Conservation (phyloP, 64 coral and sea anemone species). For the Montipora cactus region DNA sequence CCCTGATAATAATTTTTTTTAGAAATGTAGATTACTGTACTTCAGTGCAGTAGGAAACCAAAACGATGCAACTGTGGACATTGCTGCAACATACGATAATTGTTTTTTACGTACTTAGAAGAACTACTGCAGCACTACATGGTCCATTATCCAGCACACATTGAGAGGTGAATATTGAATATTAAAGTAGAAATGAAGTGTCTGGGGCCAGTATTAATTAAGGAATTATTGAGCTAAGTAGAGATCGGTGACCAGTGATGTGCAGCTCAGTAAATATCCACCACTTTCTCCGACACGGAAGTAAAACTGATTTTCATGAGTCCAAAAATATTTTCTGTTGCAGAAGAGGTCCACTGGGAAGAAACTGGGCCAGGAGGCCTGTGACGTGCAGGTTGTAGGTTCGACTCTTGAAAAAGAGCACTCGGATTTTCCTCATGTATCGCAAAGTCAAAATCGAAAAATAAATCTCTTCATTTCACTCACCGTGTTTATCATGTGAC, state of each 20-base stretch:
- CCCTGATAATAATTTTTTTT: too few relatives aligned
- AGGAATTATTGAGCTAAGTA: background rate
- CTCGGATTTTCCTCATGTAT: too few relatives aligned
- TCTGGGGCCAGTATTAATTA: background rate
- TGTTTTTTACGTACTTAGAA: too few relatives aligned
- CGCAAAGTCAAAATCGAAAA: too few relatives aligned
- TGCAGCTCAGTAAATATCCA: background rate
- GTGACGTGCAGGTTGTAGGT: background rate
- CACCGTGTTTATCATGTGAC: too few relatives aligned
- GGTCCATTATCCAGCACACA: conserved; percentile 75
- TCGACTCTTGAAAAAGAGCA: too few relatives aligned
- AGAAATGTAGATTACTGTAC: too few relatives aligned
- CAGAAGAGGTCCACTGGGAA: conserved; percentile 64
- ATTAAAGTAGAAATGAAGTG: background rate
- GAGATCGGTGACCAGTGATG: background rate
- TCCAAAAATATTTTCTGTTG: background rate
- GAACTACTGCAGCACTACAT: conserved; percentile 55
- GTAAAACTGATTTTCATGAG: background rate
- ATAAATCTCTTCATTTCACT: too few relatives aligned
- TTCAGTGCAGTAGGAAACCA: too few relatives aligned
- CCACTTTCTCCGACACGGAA: background rate
- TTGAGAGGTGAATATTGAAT: conserved; percentile 28
- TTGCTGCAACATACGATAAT: too few relatives aligned
- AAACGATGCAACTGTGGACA: too few relatives aligned
- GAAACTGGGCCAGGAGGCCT: background rate